Evolutionary conservation across 2,888 invertebrate genomes (phyloP).

Genomic region (Melikaiella ostensackeni): DNA sequence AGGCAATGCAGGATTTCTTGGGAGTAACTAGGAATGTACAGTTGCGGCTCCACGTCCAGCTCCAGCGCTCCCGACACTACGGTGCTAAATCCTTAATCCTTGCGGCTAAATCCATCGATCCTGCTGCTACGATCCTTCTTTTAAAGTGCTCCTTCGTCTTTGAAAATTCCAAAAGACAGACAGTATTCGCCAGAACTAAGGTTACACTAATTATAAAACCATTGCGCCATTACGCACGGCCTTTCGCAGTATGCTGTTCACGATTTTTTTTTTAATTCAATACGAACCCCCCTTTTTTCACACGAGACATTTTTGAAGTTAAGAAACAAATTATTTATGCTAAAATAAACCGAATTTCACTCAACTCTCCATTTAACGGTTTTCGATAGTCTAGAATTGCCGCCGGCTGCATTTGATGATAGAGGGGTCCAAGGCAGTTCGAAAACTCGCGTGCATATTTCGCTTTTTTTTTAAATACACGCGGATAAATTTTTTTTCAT

Average conservation of each 20-base stretch:
- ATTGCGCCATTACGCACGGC: slow-evolving; percentile 42
- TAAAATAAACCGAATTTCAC: not conserved
- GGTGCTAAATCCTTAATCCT: slow-evolving; percentile 66
- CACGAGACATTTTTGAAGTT: not conserved
- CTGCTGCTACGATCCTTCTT: slow-evolving; percentile 69
- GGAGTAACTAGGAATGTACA: slow-evolving; percentile 60
- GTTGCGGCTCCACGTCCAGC: slow-evolving; percentile 75
- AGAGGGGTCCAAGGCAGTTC: too few species aligned
- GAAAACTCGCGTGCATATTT: too few species aligned
- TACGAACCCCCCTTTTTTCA: not conserved
- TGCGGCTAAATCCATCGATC: slow-evolving; percentile 63
- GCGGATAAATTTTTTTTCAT: too few species aligned
- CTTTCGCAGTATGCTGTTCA: slow-evolving; percentile 39
- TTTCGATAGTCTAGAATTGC: too few species aligned
- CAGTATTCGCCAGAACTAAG: slow-evolving; percentile 12
- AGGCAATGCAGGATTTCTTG: slow-evolving; percentile 57
- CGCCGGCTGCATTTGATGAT: too few species aligned
- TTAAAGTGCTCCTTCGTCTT: slow-evolving; percentile 58
- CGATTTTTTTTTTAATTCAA: not conserved
- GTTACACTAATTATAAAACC: slow-evolving; percentile 27
- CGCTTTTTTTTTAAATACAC: too few species aligned
- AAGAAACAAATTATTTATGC: not conserved
- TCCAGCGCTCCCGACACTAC: slow-evolving; percentile 77
- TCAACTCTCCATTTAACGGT: too few species aligned
- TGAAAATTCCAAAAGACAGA: slow-evolving; percentile 39